A percentile compares a stretch with the other conserved stretches of the same genome.
These are phyloP conservation scores for Rotaria magnacalcarata DNA, from an alignment of 2,888 invertebrate species.

Conservation along the genomic window DNA sequence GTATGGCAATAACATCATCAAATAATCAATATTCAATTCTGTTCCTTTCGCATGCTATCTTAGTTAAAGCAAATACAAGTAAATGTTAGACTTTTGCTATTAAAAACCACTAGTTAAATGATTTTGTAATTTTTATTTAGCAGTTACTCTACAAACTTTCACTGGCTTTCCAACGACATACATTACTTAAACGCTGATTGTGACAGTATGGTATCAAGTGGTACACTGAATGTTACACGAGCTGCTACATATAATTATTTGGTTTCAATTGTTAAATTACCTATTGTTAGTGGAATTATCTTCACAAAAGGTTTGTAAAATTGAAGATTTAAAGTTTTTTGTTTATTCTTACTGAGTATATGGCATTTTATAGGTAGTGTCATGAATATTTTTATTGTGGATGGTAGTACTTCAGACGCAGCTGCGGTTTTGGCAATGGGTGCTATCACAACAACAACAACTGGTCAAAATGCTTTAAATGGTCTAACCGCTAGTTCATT, in stretches of 20 bases:
- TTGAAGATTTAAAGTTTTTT: background rate
- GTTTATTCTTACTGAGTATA: background rate
- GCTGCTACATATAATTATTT: background rate
- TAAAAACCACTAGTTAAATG: too few species aligned
- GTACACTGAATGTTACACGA: background rate
- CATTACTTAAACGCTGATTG: background rate
- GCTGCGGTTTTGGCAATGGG: background rate
- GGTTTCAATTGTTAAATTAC: background rate
- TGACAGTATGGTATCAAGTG: background rate
- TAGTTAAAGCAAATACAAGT: background rate
- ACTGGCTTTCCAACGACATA: background rate
- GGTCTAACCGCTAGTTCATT: background rate
- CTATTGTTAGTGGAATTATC: background rate
- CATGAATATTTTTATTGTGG: fast-evolving
- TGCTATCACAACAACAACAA: background rate
- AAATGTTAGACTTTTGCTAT: background rate
- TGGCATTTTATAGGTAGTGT: background rate
- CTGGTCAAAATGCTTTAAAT: background rate
- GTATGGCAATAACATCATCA: background rate
- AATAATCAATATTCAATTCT: background rate
- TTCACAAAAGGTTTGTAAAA: background rate
- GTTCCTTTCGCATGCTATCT: background rate
- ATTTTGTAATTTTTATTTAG: background rate
- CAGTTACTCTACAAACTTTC: background rate
- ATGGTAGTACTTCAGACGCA: background rate